These are phyloP conservation scores for Cyclina sinensis DNA, from an alignment of 1,140 invertebrate species.

Conservation along the genomic window DNA sequence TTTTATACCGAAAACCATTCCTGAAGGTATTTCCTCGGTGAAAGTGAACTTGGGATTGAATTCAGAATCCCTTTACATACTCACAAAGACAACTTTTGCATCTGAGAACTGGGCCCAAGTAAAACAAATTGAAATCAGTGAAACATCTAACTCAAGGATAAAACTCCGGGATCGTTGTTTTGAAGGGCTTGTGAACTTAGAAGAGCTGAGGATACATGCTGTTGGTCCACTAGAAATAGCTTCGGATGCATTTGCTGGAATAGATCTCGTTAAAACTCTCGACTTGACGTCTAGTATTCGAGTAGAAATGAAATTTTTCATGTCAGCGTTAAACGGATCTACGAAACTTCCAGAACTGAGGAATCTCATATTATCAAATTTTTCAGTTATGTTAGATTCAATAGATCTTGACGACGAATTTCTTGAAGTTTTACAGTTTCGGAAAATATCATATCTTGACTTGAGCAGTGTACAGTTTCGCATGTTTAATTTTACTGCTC, in stretches of 20 bases:
- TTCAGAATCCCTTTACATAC: neutral
- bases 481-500: neutral
- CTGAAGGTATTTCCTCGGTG: neutral
- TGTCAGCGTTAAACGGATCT: neutral
- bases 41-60: neutral
- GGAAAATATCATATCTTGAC: neutral
- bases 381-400: neutral
- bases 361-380: neutral
- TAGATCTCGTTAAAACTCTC: neutral
- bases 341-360: neutral
- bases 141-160: neutral
- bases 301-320: neutral
- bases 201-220: neutral
- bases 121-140: neutral
- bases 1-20: neutral
- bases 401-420: neutral
- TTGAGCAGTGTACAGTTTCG: neutral
- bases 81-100: neutral
- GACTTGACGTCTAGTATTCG: neutral
- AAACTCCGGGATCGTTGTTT: constrained; percentile 13
- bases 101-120: neutral
- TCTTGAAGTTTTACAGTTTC: neutral
- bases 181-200: neutral
- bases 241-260: neutral
- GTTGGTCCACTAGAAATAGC: neutral